Percentiles rank a stretch among this genome's conserved stretches.
Conservation (phyloP, 2,888 invertebrate species). For the Apodemia hepburni region DNA sequence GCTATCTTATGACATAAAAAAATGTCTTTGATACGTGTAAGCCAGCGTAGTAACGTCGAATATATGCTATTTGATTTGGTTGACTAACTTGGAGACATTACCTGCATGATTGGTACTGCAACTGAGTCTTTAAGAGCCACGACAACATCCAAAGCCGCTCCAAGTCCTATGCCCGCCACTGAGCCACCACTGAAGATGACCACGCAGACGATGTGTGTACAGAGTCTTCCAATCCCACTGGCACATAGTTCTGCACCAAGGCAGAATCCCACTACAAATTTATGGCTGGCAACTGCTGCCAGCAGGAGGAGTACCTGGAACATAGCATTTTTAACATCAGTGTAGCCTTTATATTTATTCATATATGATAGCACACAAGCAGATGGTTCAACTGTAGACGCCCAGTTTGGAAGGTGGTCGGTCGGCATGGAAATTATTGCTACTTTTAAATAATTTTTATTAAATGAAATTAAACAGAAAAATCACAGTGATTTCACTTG, state of each 20-base stretch:
- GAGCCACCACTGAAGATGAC: constrained; percentile 85
- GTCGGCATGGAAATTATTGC: too few species aligned
- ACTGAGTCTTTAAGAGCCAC: constrained; percentile 63
- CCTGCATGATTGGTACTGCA: constrained; percentile 83
- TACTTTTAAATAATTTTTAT: too few species aligned
- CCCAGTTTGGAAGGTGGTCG: too few species aligned
- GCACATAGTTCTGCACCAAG: constrained; percentile 86
- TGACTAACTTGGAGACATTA: constrained; percentile 39
- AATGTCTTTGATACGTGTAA: too few species aligned
- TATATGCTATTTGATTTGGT: too few species aligned
- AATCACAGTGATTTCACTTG: too few species aligned
- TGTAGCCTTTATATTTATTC: too few species aligned
- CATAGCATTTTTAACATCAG: not conserved
- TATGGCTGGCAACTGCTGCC: constrained; percentile 88
- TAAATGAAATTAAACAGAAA: too few species aligned
- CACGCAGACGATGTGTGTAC: constrained; percentile 80
- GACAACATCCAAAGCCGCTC: constrained; percentile 81
- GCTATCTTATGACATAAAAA: too few species aligned
- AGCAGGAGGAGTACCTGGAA: constrained; percentile 83
- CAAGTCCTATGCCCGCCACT: constrained; percentile 83
- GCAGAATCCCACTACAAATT: constrained; percentile 90
- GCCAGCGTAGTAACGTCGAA: too few species aligned
- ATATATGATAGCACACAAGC: too few species aligned
- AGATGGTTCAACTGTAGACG: too few species aligned
- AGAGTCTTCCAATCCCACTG: constrained; percentile 55